phyloP scores from a whole-genome alignment of 2,888 invertebrate genomes.

The Drosophila antonietae region DNA sequence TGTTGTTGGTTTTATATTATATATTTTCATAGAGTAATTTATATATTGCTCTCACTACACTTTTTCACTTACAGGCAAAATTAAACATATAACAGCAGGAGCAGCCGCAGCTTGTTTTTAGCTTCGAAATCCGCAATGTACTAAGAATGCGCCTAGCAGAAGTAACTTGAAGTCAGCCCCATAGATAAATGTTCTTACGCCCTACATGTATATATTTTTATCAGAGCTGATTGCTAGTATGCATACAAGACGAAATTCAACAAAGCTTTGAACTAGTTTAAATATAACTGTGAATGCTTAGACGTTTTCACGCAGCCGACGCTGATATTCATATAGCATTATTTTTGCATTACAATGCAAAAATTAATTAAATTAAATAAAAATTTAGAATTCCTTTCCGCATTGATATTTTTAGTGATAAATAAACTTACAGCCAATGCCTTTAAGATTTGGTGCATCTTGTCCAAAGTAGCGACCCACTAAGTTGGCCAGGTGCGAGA shows the following conservation, averaged over 20 bases:
- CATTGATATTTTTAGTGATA: too few relatives aligned
- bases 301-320: background rate
- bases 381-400: too few relatives aligned
- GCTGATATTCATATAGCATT: background rate
- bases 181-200: background rate
- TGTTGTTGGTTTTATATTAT: too few relatives aligned
- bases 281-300: background rate
- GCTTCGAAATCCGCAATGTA: background rate
- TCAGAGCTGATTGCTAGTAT: background rate
- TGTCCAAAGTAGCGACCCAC: constrained; percentile 44
- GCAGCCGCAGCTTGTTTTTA: background rate
- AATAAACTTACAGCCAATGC: constrained; percentile 34
- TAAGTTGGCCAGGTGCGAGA: constrained; percentile 45
- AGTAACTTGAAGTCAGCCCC: background rate
- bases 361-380: too few relatives aligned
- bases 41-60: background rate
- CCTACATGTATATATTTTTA: background rate
- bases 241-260: background rate
- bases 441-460: constrained; percentile 7
- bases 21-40: background rate
- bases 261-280: background rate
- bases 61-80: background rate
- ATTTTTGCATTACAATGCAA: background rate
- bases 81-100: background rate
- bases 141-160: background rate